Conservation (phyloP, 2,113 vertebrate species). For the Rhinopomastus cyanomelas region DNA sequence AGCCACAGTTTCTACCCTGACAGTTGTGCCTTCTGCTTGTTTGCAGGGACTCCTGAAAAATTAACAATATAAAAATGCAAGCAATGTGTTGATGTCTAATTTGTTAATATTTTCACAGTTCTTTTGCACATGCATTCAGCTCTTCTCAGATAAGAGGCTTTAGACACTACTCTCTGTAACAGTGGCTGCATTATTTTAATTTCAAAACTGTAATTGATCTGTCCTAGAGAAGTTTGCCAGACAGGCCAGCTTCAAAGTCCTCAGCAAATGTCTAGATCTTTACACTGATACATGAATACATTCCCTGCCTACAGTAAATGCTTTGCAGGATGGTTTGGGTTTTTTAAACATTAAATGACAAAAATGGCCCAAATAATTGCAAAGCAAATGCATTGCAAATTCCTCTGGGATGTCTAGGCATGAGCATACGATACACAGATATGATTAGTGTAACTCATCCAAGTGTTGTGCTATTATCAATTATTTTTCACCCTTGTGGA, state of each 20-base stretch:
- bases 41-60: neutral
- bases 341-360: neutral
- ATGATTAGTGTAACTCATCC: neutral
- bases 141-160: neutral
- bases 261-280: neutral
- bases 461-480: neutral
- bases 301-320: neutral
- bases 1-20: neutral
- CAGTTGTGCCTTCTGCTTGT: neutral
- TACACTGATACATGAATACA: neutral
- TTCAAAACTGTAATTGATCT: neutral
- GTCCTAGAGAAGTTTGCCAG: neutral
- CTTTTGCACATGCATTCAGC: neutral
- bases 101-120: neutral
- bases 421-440: neutral
- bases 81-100: neutral
- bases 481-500: neutral
- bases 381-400: neutral
- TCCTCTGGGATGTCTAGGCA: neutral
- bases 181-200: neutral
- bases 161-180: neutral
- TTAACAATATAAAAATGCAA: neutral
- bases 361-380: neutral
- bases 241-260: slow-evolving; percentile 5
- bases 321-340: neutral